phyloP scores from a whole-genome alignment of 2,888 invertebrate genomes.

The Dorcus parallelipipedus region DNA sequence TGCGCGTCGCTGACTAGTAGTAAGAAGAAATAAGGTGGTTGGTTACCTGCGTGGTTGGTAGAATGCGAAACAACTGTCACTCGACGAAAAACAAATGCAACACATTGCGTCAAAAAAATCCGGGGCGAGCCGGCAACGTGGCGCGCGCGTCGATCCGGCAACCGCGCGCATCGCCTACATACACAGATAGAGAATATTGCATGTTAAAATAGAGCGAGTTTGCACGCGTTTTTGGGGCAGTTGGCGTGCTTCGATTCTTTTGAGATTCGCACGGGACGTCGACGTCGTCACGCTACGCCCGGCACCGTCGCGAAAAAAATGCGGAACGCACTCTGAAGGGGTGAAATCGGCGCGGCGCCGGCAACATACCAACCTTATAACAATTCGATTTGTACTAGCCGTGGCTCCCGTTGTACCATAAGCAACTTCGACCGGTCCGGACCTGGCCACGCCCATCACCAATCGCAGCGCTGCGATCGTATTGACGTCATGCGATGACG shows the following conservation, averaged over 20 bases:
- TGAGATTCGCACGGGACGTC: constrained; percentile 20
- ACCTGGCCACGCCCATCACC: constrained; percentile 32
- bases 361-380: constrained; percentile 3
- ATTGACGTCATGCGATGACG: constrained; percentile 31
- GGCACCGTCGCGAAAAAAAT: constrained; percentile 18
- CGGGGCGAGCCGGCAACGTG: constrained; percentile 26
- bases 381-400: constrained; percentile 25
- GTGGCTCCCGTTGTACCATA: constrained; percentile 24
- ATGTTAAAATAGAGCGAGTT: constrained; percentile 33
- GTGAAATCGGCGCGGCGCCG: constrained; percentile 5
- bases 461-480: constrained; percentile 25
- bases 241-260: constrained; percentile 17
- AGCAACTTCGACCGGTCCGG: constrained; percentile 35
- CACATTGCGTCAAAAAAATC: constrained; percentile 25
- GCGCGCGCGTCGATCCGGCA: constrained; percentile 23
- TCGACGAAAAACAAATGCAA: constrained; percentile 4
- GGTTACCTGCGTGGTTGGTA: not conserved
- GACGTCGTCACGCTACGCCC: not conserved
- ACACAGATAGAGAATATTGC: constrained; percentile 30
- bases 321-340: constrained; percentile 11
- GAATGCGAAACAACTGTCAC: constrained; percentile 4
- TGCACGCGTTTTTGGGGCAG: constrained; percentile 17
- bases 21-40: too few relatives aligned
- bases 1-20: too few relatives aligned
- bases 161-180: constrained; percentile 33